These are phyloP conservation scores for Oenanthe oenanthe DNA, from an alignment of 2,113 vertebrate species.

Conservation along the genomic window DNA sequence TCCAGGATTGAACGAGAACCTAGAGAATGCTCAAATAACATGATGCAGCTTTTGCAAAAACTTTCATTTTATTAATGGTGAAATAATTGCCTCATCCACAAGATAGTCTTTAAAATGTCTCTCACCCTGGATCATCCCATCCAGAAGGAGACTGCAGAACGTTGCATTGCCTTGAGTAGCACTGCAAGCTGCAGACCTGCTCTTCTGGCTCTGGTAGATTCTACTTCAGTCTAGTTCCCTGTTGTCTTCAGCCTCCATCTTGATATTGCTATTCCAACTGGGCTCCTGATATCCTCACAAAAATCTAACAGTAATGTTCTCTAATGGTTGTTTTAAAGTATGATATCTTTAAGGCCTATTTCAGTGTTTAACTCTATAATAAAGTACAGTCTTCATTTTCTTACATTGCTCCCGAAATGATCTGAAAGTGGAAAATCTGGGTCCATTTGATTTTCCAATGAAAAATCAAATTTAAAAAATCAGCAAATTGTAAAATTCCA, in stretches of 20 bases:
- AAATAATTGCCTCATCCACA: neutral
- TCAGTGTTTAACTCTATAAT: neutral
- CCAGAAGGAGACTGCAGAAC: neutral
- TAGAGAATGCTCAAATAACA: neutral
- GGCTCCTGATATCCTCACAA: neutral
- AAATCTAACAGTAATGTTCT: neutral
- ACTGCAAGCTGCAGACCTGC: neutral
- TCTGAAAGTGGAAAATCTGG: neutral
- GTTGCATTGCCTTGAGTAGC: neutral
- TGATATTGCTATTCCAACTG: neutral
- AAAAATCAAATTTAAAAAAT: neutral
- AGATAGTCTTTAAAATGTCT: neutral
- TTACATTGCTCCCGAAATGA: neutral
- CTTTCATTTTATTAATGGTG: neutral
- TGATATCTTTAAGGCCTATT: neutral
- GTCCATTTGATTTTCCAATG: neutral
- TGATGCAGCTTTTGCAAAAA: neutral
- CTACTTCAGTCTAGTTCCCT: neutral
- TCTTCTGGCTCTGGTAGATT: neutral
- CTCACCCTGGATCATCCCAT: neutral
- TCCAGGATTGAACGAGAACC: neutral
- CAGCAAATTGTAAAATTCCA: neutral
- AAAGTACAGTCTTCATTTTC: neutral
- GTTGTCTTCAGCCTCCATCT: neutral
- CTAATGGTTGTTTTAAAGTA: neutral